Percentiles rank a stretch among this genome's conserved stretches.
These are phyloP conservation scores for Heterotilapia buettikoferi DNA, from an alignment of 2,113 vertebrate species.

Conservation along the genomic window DNA sequence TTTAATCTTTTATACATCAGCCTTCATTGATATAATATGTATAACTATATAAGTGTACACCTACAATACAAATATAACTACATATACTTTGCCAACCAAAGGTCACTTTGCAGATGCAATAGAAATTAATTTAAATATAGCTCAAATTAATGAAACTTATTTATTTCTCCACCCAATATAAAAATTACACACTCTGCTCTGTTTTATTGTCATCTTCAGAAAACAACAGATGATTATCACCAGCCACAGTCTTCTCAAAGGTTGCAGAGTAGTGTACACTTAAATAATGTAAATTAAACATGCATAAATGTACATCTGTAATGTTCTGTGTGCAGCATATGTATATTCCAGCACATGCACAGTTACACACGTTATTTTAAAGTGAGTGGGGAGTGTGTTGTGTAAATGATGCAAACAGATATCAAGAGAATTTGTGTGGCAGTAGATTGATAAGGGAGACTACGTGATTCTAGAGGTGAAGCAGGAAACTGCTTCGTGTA, in stretches of 20 bases:
- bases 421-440: not conserved
- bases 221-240: not conserved
- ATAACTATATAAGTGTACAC: conserved; percentile 53
- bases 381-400: not conserved
- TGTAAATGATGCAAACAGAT: not conserved
- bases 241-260: not conserved
- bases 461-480: not conserved
- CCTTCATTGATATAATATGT: too few relatives aligned
- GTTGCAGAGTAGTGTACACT: not conserved
- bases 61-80: not conserved
- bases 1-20: too few relatives aligned
- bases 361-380: not conserved
- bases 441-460: not conserved
- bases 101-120: not conserved
- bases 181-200: not conserved
- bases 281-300: not conserved
- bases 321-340: rapidly evolving
- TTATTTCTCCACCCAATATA: not conserved
- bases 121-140: not conserved
- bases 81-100: not conserved
- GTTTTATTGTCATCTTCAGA: not conserved
- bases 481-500: not conserved
- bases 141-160: not conserved
- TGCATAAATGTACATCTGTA: not conserved
- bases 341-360: not conserved